phyloP scores from a whole-genome alignment of 2,888 invertebrate species.

The Drosophila merina region DNA sequence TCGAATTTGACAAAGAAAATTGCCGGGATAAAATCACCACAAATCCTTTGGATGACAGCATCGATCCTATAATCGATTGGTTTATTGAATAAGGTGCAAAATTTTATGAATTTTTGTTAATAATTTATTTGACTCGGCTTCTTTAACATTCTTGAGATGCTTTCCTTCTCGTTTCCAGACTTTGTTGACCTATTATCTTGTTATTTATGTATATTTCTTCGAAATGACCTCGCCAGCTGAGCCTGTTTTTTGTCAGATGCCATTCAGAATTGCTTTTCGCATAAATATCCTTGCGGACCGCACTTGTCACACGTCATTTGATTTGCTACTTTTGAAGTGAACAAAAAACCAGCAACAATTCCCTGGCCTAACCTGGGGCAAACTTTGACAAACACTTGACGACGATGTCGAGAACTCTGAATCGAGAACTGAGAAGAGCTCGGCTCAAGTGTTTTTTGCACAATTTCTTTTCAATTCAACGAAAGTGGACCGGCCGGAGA shows the following conservation, averaged over 20 bases:
- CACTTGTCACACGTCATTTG: conserved; percentile 73
- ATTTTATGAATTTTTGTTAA: neutral
- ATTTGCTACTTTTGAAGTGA: conserved; percentile 66
- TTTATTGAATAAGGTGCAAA: neutral
- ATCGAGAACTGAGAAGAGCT: conserved; percentile 47
- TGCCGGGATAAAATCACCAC: conserved; percentile 26
- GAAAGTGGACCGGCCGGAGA: conserved; percentile 66
- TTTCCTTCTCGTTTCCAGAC: neutral
- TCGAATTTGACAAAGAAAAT: conserved; percentile 37
- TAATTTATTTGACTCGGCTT: neutral
- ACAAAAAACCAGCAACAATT: conserved; percentile 49
- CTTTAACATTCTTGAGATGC: neutral
- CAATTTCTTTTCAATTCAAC: conserved; percentile 78
- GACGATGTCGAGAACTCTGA: conserved; percentile 32
- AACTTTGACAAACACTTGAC: conserved; percentile 74
- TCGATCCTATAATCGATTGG: neutral
- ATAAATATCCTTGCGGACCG: conserved; percentile 52
- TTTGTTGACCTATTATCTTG: conserved; percentile 27
- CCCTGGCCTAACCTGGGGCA: conserved; percentile 61
- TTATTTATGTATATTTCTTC: conserved; percentile 26
- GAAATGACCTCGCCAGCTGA: conserved; percentile 17
- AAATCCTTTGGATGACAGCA: neutral
- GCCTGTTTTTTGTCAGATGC: conserved; percentile 8
- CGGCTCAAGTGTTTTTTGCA: conserved; percentile 76
- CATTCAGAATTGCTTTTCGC: conserved; percentile 27